Percentiles rank a stretch among this genome's conserved stretches.
These are phyloP conservation scores for Dromococcyx pavoninus DNA, from an alignment of 2,797 vertebrate genomes.

Conservation along the genomic window DNA sequence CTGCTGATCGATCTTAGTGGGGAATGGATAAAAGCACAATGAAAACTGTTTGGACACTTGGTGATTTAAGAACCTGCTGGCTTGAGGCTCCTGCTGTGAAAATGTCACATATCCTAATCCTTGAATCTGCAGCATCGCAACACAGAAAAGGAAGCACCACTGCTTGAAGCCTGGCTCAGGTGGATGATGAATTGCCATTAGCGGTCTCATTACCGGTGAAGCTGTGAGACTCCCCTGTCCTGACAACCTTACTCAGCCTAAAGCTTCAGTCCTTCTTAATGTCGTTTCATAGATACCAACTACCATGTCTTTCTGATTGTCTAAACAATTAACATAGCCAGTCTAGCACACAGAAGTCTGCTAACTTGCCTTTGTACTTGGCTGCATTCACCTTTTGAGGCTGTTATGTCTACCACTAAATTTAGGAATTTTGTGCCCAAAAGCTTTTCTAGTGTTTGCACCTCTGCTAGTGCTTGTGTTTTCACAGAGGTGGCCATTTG, in stretches of 20 bases:
- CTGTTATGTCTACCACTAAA: not conserved
- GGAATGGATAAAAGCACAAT: not conserved
- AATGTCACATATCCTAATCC: slow-evolving; percentile 14
- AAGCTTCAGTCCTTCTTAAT: not conserved
- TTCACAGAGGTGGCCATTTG: not conserved
- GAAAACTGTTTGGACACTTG: slow-evolving; percentile 16
- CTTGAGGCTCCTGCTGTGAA: not conserved
- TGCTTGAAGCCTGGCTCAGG: not conserved
- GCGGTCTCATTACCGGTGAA: not conserved
- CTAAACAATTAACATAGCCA: not conserved
- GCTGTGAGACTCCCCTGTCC: not conserved
- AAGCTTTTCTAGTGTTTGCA: not conserved
- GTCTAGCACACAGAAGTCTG: not conserved
- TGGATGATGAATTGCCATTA: not conserved
- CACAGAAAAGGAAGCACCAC: not conserved
- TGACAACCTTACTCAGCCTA: not conserved
- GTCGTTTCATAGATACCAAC: not conserved
- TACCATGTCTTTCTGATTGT: not conserved
- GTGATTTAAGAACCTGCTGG: slow-evolving; percentile 24
- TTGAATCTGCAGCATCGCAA: not conserved
- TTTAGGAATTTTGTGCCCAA: not conserved
- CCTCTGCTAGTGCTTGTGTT: not conserved
- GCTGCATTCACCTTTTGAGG: not conserved
- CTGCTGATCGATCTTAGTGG: not conserved
- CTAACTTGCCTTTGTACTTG: not conserved